A percentile compares a stretch with the other conserved stretches of the same genome.
Conservation (phyloP, 2,888 invertebrate genomes). For the Tridacna gigas region DNA sequence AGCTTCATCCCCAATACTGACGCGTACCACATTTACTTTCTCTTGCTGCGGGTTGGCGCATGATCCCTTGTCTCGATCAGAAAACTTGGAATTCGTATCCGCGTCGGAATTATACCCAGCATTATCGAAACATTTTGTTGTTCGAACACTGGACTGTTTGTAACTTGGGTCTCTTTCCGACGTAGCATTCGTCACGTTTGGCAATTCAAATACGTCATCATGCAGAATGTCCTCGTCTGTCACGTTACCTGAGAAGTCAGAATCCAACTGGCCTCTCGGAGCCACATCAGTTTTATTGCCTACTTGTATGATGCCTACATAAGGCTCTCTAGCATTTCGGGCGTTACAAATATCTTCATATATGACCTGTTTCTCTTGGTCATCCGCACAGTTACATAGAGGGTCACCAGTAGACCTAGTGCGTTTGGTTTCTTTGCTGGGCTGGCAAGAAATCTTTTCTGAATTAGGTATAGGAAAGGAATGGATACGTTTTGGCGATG, state of each 20-base stretch:
- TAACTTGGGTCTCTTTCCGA: not conserved
- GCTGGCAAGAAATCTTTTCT: not conserved
- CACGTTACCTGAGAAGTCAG: not conserved
- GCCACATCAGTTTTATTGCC: not conserved
- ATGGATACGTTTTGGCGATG: not conserved
- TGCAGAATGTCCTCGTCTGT: not conserved
- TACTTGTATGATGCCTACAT: not conserved
- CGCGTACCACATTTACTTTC: not conserved
- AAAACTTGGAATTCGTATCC: not conserved
- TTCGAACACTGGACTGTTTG: not conserved
- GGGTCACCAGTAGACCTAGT: not conserved
- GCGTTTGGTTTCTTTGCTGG: not conserved
- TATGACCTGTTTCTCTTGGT: conserved; percentile 10
- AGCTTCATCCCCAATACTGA: not conserved
- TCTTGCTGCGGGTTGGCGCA: not conserved
- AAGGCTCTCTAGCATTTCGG: conserved; percentile 8
- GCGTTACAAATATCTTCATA: conserved; percentile 22
- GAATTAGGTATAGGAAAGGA: conserved; percentile 1
- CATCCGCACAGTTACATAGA: not conserved
- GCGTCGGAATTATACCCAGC: not conserved
- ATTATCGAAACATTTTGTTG: not conserved
- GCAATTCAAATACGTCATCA: not conserved
- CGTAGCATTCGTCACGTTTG: not conserved
- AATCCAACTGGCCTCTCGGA: not conserved
- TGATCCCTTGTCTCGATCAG: not conserved